These are phyloP conservation scores for Paracanthobrama guichenoti DNA, from an alignment of 2,113 vertebrate genomes.

Conservation along the genomic window DNA sequence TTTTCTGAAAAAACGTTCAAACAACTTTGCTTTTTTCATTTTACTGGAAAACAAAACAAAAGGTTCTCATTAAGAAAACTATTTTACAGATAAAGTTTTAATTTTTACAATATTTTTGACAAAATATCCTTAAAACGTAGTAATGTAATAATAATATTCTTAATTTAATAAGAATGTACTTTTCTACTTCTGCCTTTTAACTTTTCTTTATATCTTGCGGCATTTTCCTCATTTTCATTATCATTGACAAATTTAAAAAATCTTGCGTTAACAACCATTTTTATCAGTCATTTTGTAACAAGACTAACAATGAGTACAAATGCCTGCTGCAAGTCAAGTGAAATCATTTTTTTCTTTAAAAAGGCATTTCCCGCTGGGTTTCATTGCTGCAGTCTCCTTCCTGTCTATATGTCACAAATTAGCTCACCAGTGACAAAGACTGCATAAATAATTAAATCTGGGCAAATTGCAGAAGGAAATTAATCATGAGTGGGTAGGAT, in stretches of 20 bases:
- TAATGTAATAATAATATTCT: background rate
- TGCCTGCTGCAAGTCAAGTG: background rate
- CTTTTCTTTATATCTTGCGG: too few species aligned
- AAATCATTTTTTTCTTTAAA: background rate
- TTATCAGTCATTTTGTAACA: background rate
- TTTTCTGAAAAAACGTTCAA: too few species aligned
- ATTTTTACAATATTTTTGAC: background rate
- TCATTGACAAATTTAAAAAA: background rate
- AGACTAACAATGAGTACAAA: background rate
- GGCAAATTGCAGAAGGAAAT: constrained; percentile 63
- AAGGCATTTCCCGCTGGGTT: background rate
- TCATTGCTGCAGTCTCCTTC: constrained; percentile 28
- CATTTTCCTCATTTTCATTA: background rate
- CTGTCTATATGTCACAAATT: constrained; percentile 57
- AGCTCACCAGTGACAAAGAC: constrained; percentile 61
- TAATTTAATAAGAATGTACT: background rate
- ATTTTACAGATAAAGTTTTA: too few species aligned
- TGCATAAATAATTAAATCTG: constrained; percentile 74
- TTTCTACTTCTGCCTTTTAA: background rate
- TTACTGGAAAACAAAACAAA: background rate
- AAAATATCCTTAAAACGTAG: background rate
- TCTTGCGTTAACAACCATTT: background rate
- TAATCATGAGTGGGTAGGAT: constrained; percentile 63
- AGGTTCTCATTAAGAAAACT: background rate
- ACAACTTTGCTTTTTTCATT: background rate